Conservation (phyloP, 1,140 invertebrate genomes). For the Dinoponera quadriceps region DNA sequence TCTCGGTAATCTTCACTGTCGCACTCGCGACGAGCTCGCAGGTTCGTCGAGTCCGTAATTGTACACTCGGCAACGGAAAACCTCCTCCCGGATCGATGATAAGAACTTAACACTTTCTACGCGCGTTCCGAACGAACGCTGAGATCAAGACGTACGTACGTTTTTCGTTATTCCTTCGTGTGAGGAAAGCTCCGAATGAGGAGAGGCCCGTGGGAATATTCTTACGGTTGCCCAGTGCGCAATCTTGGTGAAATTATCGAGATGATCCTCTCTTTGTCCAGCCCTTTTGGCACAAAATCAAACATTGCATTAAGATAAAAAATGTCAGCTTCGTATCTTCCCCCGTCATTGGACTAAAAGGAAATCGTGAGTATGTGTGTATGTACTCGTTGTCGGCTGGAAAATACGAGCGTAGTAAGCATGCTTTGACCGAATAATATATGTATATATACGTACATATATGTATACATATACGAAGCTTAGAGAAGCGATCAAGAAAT, state of each 20-base stretch:
- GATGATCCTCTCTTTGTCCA: conserved; percentile 15
- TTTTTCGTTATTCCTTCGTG: background rate
- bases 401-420: conserved; percentile 46
- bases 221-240: conserved; percentile 1
- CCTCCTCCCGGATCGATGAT: conserved; percentile 31
- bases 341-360: conserved; percentile 22
- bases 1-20: conserved; percentile 65
- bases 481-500: conserved; percentile 16
- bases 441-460: background rate
- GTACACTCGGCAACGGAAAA: conserved; percentile 53
- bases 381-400: too few relatives aligned
- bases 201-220: background rate
- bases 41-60: conserved; percentile 56
- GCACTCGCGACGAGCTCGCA: conserved; percentile 63
- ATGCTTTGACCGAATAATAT: conserved; percentile 39
- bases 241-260: conserved; percentile 28
- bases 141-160: conserved; percentile 39
- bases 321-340: conserved; percentile 31
- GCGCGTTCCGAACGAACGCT: conserved; percentile 40
- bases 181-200: background rate
- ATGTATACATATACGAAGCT: conserved; percentile 12
- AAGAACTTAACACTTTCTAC: conserved; percentile 53
- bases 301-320: conserved; percentile 47
- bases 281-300: conserved; percentile 52
- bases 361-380: background rate